These are phyloP conservation scores for Hydraecia micacea DNA, from an alignment of 2,888 invertebrate genomes.

Conservation along the genomic window DNA sequence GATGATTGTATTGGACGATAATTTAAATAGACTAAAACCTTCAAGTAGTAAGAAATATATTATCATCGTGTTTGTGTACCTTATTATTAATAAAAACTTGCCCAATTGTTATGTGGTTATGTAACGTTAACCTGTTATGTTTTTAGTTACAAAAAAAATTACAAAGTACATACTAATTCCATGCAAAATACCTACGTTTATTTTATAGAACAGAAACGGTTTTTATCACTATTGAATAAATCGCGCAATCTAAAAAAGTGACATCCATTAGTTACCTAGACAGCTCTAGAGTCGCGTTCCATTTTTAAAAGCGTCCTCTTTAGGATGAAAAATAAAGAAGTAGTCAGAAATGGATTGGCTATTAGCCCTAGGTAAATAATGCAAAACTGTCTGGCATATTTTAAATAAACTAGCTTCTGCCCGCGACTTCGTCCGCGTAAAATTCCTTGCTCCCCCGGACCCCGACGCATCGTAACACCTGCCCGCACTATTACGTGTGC, in stretches of 20 bases:
- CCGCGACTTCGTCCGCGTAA: too few species aligned
- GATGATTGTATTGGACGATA: not conserved
- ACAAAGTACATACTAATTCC: not conserved
- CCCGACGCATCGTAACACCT: too few species aligned
- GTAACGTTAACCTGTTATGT: not conserved
- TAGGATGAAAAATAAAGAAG: not conserved
- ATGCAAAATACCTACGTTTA: not conserved
- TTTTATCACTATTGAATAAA: not conserved
- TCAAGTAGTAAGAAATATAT: not conserved
- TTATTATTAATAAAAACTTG: not conserved
- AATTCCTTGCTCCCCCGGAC: too few species aligned
- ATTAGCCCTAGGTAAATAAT: not conserved
- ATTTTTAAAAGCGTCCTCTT: conserved; percentile 10
- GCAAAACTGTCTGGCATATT: not conserved
- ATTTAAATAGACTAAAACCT: not conserved
- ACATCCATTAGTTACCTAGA: not conserved
- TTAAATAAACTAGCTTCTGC: not conserved
- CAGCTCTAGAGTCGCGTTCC: not conserved
- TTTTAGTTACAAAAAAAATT: not conserved
- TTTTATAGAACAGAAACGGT: not conserved
- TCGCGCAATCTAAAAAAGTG: not conserved
- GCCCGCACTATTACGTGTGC: too few species aligned
- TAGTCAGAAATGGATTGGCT: not conserved
- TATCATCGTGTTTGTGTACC: not conserved
- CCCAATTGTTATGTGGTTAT: not conserved